A percentile compares a stretch with the other conserved stretches of the same genome.
Evolutionary conservation across 2,797 vertebrate genomes (phyloP).

Genomic region (Lophotriccus pileatus): DNA sequence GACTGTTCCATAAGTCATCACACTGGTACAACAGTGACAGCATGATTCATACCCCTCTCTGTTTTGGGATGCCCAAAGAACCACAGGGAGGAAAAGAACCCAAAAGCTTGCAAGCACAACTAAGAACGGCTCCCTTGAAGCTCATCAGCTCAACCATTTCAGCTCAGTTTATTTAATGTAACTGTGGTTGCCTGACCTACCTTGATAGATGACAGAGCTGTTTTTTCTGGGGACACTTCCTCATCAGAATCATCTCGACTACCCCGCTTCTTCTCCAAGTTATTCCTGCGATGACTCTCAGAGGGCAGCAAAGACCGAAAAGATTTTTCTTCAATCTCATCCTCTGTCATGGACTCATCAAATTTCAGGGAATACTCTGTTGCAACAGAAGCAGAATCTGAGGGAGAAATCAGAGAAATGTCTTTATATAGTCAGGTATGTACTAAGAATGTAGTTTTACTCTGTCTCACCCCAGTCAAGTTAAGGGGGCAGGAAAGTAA

Average conservation of each 20-base stretch:
- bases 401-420: constrained; percentile 12
- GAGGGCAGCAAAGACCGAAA: constrained; percentile 94
- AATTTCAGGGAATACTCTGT: constrained; percentile 94
- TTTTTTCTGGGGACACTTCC: constrained; percentile 77
- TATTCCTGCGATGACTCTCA: constrained; percentile 91
- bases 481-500: neutral
- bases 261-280: constrained; percentile 86
- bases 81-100: neutral
- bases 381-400: constrained; percentile 84
- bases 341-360: constrained; percentile 95
- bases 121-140: neutral
- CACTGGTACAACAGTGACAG: neutral
- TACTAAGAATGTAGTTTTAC: neutral
- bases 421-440: neutral
- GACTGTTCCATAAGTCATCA: neutral
- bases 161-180: neutral
- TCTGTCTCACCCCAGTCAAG: neutral
- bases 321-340: constrained; percentile 93
- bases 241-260: constrained; percentile 88
- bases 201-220: constrained; percentile 70
- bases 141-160: neutral
- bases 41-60: neutral
- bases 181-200: constrained; percentile 8
- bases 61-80: neutral
- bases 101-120: neutral